A percentile compares a stretch with the other conserved stretches of the same genome.
These are phyloP conservation scores for Nicator chloris DNA, from an alignment of 2,113 vertebrate species.

Conservation along the genomic window DNA sequence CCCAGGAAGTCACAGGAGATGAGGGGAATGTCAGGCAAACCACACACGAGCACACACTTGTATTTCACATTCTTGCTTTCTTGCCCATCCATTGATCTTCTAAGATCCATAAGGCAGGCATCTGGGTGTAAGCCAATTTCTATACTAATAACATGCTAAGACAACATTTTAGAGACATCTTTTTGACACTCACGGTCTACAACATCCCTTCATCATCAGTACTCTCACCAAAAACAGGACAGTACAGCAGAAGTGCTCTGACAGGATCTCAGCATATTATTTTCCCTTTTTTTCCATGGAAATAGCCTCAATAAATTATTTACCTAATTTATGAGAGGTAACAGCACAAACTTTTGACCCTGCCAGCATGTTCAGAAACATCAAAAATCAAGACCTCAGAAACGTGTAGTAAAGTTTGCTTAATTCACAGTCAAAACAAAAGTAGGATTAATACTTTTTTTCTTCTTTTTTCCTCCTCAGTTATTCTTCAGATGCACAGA, in stretches of 20 bases:
- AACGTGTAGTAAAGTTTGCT: neutral
- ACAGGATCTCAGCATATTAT: neutral
- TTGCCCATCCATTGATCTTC: neutral
- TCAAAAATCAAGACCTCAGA: neutral
- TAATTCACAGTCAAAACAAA: neutral
- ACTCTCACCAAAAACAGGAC: neutral
- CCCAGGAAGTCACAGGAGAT: neutral
- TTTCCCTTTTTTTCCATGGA: neutral
- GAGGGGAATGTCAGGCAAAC: neutral
- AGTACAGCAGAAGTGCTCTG: neutral
- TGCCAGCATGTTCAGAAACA: neutral
- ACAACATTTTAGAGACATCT: neutral
- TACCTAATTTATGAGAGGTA: neutral
- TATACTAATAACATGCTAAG: neutral
- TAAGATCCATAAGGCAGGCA: neutral
- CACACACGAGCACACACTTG: neutral
- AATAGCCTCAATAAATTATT: neutral
- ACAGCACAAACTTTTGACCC: neutral
- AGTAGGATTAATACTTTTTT: neutral
- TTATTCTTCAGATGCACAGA: neutral
- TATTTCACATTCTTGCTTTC: slow-evolving; percentile 2
- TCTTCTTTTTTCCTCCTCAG: rapidly evolving
- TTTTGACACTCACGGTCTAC: neutral
- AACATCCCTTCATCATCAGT: neutral
- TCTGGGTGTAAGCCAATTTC: neutral